Evolutionary conservation across 2,888 invertebrate species (phyloP).

Genomic region (Tinea pellionella): DNA sequence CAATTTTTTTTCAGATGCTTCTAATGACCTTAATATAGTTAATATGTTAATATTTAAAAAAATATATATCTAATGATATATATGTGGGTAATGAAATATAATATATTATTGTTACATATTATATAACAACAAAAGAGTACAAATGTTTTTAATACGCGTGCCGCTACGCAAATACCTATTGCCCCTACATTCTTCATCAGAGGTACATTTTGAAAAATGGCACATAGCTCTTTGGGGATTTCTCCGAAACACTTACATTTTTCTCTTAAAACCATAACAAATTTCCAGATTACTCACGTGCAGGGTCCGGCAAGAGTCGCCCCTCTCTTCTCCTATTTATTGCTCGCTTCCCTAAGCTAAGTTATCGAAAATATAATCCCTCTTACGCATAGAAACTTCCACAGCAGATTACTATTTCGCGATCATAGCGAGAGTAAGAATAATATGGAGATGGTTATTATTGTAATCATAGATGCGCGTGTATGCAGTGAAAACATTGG

Average conservation of each 20-base stretch:
- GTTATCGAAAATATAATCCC: slow-evolving; percentile 69
- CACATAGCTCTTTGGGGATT: slow-evolving; percentile 46
- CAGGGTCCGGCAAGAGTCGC: slow-evolving; percentile 30
- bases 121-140: not conserved
- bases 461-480: not conserved
- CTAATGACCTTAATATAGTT: too few species aligned
- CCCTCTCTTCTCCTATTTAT: slow-evolving; percentile 56
- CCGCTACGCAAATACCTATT: not conserved
- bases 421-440: slow-evolving; percentile 25
- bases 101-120: too few species aligned
- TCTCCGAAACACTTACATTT: slow-evolving; percentile 31
- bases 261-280: slow-evolving; percentile 63
- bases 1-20: too few species aligned
- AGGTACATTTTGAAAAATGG: slow-evolving; percentile 27
- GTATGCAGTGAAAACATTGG: too few species aligned
- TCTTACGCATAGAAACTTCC: slow-evolving; percentile 59
- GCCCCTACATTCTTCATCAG: not conserved
- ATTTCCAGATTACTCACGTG: slow-evolving; percentile 57
- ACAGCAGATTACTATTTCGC: slow-evolving; percentile 60
- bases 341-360: slow-evolving; percentile 55
- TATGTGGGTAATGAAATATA: too few species aligned
- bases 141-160: not conserved
- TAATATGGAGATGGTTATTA: slow-evolving; percentile 6
- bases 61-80: too few species aligned
- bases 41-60: too few species aligned